These are phyloP conservation scores for Monopis laevigella DNA, from an alignment of 2,888 invertebrate genomes.

Conservation along the genomic window DNA sequence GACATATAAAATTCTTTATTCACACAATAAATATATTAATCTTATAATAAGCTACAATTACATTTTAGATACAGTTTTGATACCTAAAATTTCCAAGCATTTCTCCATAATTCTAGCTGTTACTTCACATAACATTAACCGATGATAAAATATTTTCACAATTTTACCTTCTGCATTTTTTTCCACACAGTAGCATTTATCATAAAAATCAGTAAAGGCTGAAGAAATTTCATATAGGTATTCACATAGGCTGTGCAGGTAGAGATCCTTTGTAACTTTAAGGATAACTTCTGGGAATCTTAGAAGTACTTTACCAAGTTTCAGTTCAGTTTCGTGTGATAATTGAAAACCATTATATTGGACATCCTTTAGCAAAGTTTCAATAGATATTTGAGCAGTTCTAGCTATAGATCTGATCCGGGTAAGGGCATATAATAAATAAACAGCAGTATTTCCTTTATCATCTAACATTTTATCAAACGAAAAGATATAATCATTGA, in stretches of 20 bases:
- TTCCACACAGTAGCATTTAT: slow-evolving; percentile 96
- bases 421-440: slow-evolving; percentile 93
- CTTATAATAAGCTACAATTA: slow-evolving; percentile 43
- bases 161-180: slow-evolving; percentile 86
- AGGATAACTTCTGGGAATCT: slow-evolving; percentile 89
- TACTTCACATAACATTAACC: slow-evolving; percentile 92
- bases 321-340: slow-evolving; percentile 93
- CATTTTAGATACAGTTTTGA: slow-evolving; percentile 93
- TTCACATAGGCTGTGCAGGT: slow-evolving; percentile 90
- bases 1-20: neutral
- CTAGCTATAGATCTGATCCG: slow-evolving; percentile 92
- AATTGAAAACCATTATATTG: slow-evolving; percentile 71
- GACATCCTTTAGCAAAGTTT: slow-evolving; percentile 70
- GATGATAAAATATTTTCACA: slow-evolving; percentile 82
- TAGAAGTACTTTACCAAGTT: slow-evolving; percentile 86
- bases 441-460: slow-evolving; percentile 98
- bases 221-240: slow-evolving; percentile 95
- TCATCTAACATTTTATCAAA: slow-evolving; percentile 99
- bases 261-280: slow-evolving; percentile 83
- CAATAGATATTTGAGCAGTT: slow-evolving; percentile 73
- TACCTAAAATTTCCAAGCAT: slow-evolving; percentile 90
- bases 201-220: slow-evolving; percentile 96
- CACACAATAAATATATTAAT: neutral
- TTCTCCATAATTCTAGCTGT: slow-evolving; percentile 88
- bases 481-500: slow-evolving; percentile 96